These are phyloP conservation scores for Siniperca knerii DNA, from an alignment of 2,113 vertebrate genomes.

Conservation along the genomic window DNA sequence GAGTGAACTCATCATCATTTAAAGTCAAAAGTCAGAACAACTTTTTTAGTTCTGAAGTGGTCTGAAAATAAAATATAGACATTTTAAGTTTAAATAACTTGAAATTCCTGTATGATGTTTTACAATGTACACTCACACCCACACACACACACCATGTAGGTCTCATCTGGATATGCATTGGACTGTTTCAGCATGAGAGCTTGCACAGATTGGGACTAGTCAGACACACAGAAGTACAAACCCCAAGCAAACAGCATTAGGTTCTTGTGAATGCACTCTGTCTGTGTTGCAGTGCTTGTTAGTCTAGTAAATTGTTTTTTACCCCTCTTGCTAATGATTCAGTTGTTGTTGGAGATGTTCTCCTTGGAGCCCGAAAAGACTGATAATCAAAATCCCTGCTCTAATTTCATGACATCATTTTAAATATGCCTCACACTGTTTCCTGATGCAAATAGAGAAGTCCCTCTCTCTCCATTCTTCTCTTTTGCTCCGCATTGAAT, in stretches of 20 bases:
- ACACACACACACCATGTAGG: background rate
- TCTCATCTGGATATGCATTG: conserved; percentile 38
- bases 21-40: background rate
- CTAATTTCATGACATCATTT: conserved; percentile 62
- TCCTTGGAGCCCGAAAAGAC: conserved; percentile 41
- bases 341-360: conserved; percentile 65
- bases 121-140: background rate
- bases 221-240: conserved; percentile 3
- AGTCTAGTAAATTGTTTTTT: conserved; percentile 41
- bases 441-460: conserved; percentile 39
- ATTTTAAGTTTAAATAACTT: background rate
- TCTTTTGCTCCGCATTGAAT: background rate
- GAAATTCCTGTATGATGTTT: background rate
- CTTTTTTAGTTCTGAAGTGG: background rate
- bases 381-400: conserved; percentile 50
- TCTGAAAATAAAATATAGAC: background rate
- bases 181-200: conserved; percentile 41
- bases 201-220: conserved; percentile 18
- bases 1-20: background rate
- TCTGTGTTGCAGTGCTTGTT: conserved; percentile 53
- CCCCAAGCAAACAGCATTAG: conserved; percentile 27
- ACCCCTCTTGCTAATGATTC: conserved; percentile 49
- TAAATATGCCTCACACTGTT: conserved; percentile 42
- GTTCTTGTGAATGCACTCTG: conserved; percentile 29
- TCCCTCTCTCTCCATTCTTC: background rate